These are phyloP conservation scores for Hypsopygia costalis DNA, from an alignment of 2,888 invertebrate species.

Conservation along the genomic window DNA sequence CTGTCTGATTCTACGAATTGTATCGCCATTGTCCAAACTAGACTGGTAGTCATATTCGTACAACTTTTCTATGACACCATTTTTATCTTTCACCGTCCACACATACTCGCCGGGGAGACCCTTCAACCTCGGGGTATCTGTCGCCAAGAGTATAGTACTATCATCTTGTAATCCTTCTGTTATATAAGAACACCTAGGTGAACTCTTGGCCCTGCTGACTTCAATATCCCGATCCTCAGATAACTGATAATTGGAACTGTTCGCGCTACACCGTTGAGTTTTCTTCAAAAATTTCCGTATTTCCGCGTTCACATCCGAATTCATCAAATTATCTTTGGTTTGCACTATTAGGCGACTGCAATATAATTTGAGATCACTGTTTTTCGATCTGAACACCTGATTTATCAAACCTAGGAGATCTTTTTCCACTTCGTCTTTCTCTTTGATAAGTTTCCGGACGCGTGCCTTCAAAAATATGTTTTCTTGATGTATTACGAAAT, in stretches of 20 bases:
- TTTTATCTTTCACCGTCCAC: slow-evolving; percentile 66
- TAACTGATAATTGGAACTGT: no score
- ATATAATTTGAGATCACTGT: slow-evolving; percentile 48
- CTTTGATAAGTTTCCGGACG: slow-evolving; percentile 43
- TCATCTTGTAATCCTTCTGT: no score
- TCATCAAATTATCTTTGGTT: slow-evolving; percentile 48
- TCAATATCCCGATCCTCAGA: no score
- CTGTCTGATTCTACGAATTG: slow-evolving; percentile 55
- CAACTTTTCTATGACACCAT: slow-evolving; percentile 63
- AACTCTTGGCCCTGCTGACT: not conserved
- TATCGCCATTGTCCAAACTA: slow-evolving; percentile 53
- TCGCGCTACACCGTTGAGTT: slow-evolving; percentile 12
- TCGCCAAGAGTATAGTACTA: slow-evolving; percentile 26
- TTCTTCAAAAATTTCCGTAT: slow-evolving; percentile 42
- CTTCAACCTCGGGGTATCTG: slow-evolving; percentile 47
- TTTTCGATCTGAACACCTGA: slow-evolving; percentile 52
- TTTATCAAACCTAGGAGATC: slow-evolving; percentile 50
- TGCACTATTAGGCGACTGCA: slow-evolving; percentile 57
- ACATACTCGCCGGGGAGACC: slow-evolving; percentile 62
- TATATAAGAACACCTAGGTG: not conserved
- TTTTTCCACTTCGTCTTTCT: slow-evolving; percentile 51
- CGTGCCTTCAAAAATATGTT: slow-evolving; percentile 53
- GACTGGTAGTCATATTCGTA: slow-evolving; percentile 57
- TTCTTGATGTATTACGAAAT: slow-evolving; percentile 57
- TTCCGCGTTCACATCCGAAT: slow-evolving; percentile 47